These are phyloP conservation scores for Limnephilus marmoratus DNA, from an alignment of 2,888 invertebrate species.

Conservation along the genomic window DNA sequence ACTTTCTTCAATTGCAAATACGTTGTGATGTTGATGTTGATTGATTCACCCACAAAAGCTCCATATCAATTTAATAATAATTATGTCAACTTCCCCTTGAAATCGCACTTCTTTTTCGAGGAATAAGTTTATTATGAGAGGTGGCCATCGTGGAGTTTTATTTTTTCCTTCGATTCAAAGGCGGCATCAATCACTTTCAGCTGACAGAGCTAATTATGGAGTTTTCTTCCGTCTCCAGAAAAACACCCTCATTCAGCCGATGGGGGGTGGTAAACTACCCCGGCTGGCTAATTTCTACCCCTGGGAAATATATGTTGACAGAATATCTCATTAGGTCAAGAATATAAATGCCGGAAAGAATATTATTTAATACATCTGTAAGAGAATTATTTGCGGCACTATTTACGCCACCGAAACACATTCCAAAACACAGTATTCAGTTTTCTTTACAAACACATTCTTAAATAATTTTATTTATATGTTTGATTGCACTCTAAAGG, in stretches of 20 bases:
- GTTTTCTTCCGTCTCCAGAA: slow-evolving; percentile 40
- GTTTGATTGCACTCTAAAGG: neutral
- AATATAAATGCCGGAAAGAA: neutral
- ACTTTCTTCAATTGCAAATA: neutral
- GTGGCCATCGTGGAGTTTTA: neutral
- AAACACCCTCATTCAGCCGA: slow-evolving; percentile 18
- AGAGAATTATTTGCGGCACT: neutral
- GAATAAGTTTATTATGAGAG: slow-evolving; percentile 14
- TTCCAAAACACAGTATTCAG: neutral
- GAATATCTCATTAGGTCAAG: slow-evolving; percentile 32
- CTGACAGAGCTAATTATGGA: slow-evolving; percentile 52
- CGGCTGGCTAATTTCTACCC: neutral
- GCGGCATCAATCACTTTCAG: slow-evolving; percentile 51
- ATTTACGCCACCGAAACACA: neutral
- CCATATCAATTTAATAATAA: neutral
- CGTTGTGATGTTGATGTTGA: neutral
- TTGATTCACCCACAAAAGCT: neutral
- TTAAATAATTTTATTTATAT: neutral
- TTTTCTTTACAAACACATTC: neutral
- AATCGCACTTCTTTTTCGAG: neutral
- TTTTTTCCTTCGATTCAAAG: slow-evolving; percentile 42
- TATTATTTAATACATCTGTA: neutral
- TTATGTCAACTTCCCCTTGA: neutral
- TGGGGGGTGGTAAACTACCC: slow-evolving; percentile 21
- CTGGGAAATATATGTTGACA: slow-evolving; percentile 47